Conservation (phyloP, 2,888 invertebrate genomes). For the Platynereis dumerilii region DNA sequence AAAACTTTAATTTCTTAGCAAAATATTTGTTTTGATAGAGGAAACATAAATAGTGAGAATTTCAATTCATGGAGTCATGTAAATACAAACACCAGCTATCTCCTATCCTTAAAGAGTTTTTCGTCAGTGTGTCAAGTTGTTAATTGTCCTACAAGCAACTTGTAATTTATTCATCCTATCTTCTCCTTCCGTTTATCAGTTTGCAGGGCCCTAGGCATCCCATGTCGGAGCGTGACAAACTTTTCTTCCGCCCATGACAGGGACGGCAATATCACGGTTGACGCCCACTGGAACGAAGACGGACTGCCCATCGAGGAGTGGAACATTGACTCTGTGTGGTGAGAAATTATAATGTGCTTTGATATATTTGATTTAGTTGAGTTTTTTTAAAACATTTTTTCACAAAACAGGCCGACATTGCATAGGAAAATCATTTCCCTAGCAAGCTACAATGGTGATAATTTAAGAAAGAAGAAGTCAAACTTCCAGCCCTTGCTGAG, state of each 20-base stretch:
- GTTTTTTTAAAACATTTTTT: constrained; percentile 1
- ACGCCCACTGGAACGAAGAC: constrained; percentile 71
- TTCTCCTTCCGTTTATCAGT: constrained; percentile 72
- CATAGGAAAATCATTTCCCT: background rate
- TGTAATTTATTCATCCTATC: too few species aligned
- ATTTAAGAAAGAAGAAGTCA: too few species aligned
- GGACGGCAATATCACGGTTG: constrained; percentile 87
- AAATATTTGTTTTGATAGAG: too few species aligned
- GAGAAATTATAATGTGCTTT: constrained; percentile 17
- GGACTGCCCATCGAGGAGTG: constrained; percentile 38
- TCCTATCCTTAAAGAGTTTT: too few species aligned
- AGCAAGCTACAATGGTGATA: too few species aligned
- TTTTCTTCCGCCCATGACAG: constrained; percentile 95
- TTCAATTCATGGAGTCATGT: too few species aligned
- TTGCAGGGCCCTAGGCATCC: constrained; percentile 87
- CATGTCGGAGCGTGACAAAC: constrained; percentile 84
- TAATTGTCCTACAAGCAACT: too few species aligned
- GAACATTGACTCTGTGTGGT: constrained; percentile 53
- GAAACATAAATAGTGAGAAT: too few species aligned
- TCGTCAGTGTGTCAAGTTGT: too few species aligned
- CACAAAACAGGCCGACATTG: background rate
- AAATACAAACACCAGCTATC: too few species aligned
- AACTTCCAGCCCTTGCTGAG: too few species aligned
- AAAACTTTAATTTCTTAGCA: too few species aligned
- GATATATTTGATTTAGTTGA: constrained; percentile 6